Evolutionary conservation across 2,888 invertebrate genomes (phyloP).

Genomic region (Himalopsyche anomala): DNA sequence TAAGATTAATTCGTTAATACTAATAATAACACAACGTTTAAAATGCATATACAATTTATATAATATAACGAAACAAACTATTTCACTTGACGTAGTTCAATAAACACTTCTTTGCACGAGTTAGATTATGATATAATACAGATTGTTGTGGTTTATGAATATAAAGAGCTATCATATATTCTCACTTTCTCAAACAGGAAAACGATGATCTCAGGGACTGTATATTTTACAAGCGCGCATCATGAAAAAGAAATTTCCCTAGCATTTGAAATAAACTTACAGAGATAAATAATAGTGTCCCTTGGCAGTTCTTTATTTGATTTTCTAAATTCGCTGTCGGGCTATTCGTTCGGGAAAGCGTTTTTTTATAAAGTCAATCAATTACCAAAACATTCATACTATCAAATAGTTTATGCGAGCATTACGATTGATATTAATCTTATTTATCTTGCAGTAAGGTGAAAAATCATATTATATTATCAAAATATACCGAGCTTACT

Average conservation of each 20-base stretch:
- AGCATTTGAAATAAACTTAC: slow-evolving; percentile 7
- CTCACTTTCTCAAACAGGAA: background rate
- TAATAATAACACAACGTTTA: no score
- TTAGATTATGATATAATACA: background rate
- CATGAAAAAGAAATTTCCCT: slow-evolving; percentile 16
- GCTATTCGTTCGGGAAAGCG: background rate
- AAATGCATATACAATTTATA: no score
- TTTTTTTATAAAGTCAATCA: slow-evolving; percentile 7
- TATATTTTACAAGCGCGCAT: slow-evolving; percentile 6
- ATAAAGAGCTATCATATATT: slow-evolving; percentile 11
- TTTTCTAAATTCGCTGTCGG: background rate
- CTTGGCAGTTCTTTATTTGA: slow-evolving; percentile 31
- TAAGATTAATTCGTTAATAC: no score
- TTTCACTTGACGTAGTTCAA: background rate
- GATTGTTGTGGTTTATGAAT: background rate
- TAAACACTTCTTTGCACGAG: background rate
- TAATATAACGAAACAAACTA: no score
- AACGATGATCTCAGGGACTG: slow-evolving; percentile 13
- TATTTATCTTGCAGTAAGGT: background rate
- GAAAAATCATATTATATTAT: no score
- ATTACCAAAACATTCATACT: background rate
- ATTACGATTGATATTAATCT: background rate
- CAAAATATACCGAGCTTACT: no score
- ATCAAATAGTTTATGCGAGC: background rate
- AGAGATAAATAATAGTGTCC: slow-evolving; percentile 30